Conservation (phyloP, 2,888 invertebrate species). For the Nasonovia ribisnigri region DNA sequence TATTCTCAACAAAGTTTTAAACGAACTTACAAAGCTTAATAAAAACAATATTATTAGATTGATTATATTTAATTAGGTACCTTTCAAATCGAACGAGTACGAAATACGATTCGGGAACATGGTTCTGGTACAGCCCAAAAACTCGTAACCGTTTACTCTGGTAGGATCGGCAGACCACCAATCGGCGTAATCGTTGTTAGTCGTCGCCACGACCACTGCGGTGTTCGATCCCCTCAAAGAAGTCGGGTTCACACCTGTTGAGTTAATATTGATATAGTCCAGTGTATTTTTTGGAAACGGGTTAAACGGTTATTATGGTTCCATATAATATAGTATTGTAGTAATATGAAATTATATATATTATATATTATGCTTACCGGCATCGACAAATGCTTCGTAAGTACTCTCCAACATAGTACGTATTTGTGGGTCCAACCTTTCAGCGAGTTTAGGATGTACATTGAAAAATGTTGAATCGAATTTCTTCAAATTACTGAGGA, state of each 20-base stretch:
- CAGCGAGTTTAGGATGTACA: constrained; percentile 69
- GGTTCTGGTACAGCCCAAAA: constrained; percentile 66
- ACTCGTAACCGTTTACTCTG: constrained; percentile 66
- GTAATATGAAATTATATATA: background rate
- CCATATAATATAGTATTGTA: background rate
- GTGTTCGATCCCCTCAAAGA: constrained; percentile 73
- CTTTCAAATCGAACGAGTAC: constrained; percentile 65
- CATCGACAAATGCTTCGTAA: constrained; percentile 72
- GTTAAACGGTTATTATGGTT: background rate
- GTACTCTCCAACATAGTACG: constrained; percentile 73
- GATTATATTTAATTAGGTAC: constrained; percentile 28
- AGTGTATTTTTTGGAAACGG: background rate
- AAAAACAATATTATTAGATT: background rate
- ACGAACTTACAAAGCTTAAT: background rate
- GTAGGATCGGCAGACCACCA: constrained; percentile 66
- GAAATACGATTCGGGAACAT: constrained; percentile 66
- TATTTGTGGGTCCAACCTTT: constrained; percentile 71
- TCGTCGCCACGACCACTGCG: constrained; percentile 73
- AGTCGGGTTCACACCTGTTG: constrained; percentile 71
- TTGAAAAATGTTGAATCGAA: constrained; percentile 70
- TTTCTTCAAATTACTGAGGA: constrained; percentile 62
- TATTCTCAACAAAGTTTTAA: background rate
- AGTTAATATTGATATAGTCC: background rate
- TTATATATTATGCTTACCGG: constrained; percentile 69
- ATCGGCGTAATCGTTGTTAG: constrained; percentile 66